Percentiles rank a stretch among this genome's conserved stretches.
Conservation (phyloP, 2,797 vertebrate species). For the Arrhamphus sclerolepis region DNA sequence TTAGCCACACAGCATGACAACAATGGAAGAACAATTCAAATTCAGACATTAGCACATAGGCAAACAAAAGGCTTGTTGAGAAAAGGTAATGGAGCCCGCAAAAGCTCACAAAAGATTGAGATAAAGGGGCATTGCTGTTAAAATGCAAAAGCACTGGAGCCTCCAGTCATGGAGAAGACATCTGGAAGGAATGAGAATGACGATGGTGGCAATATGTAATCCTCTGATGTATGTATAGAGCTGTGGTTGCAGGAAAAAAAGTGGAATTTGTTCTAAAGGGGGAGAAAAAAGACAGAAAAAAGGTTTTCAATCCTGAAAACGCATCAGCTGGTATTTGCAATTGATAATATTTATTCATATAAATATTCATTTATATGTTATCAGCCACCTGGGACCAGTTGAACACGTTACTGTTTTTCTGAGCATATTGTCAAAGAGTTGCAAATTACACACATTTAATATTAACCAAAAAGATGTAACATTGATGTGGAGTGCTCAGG, state of each 20-base stretch:
- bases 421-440: no score
- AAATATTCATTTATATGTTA: no score
- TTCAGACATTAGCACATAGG: constrained; percentile 75
- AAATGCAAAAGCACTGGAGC: constrained; percentile 55
- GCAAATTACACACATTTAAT: no score
- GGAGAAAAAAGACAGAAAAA: neutral
- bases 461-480: no score
- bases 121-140: constrained; percentile 67
- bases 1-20: constrained; percentile 61
- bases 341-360: no score
- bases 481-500: no score
- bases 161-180: constrained; percentile 32
- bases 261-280: neutral
- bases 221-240: constrained; percentile 27
- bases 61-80: constrained; percentile 75
- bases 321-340: no score
- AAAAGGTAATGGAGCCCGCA: constrained; percentile 79
- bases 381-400: no score
- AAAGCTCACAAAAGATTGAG: constrained; percentile 63
- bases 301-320: no score
- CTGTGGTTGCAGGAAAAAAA: constrained; percentile 4
- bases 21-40: constrained; percentile 76
- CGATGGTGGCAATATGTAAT: constrained; percentile 3
- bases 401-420: no score
- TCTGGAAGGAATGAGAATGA: constrained; percentile 21